Evolutionary conservation across 2,113 vertebrate species (phyloP).

Genomic region (Phyllostomus discolor): DNA sequence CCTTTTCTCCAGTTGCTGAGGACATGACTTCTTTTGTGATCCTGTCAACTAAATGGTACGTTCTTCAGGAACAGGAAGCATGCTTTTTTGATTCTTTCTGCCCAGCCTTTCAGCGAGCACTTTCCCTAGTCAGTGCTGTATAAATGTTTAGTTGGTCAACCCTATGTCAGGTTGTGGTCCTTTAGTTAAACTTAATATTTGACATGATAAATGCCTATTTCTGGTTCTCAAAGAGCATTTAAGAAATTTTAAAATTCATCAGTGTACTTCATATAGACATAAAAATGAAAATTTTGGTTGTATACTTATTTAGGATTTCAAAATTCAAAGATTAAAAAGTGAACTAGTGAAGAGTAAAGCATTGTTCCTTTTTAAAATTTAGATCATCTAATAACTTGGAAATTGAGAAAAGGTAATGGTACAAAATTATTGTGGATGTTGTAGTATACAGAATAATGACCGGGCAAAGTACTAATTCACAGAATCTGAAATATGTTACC

Average conservation of each 20-base stretch:
- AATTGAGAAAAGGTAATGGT: background rate
- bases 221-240: background rate
- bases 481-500: background rate
- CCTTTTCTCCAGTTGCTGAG: background rate
- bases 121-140: background rate
- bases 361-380: background rate
- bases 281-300: background rate
- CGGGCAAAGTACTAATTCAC: background rate
- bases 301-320: background rate
- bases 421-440: background rate
- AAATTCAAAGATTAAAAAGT: conserved; percentile 19
- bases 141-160: background rate
- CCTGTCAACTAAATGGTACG: background rate
- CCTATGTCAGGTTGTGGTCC: background rate
- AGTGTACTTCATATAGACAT: background rate
- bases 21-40: background rate
- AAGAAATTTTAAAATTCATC: background rate
- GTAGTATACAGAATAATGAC: background rate
- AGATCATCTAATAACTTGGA: background rate
- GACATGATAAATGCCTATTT: background rate
- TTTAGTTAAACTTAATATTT: background rate
- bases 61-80: background rate
- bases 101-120: background rate
- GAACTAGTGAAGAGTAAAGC: background rate
- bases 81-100: background rate